Evolutionary conservation across 2,888 invertebrate genomes (phyloP).

Genomic region (Heteropelma amictum): DNA sequence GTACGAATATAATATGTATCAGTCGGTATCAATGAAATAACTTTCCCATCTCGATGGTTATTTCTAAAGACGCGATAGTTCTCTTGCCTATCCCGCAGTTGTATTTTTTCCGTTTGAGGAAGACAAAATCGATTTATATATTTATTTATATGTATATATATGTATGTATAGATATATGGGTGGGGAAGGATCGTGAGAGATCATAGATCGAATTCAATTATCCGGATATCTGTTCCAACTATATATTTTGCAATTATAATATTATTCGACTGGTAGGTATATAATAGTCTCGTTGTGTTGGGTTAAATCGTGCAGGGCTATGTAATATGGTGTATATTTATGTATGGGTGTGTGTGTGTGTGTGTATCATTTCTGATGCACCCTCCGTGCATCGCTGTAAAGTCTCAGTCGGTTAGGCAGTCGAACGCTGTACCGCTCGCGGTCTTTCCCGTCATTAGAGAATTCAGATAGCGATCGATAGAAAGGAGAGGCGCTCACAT

Average conservation of each 20-base stretch:
- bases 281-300: constrained; percentile 46
- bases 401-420: constrained; percentile 52
- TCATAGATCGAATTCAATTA: constrained; percentile 55
- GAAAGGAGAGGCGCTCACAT: constrained; percentile 49
- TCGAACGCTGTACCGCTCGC: constrained; percentile 42
- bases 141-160: too few species aligned
- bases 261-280: constrained; percentile 37
- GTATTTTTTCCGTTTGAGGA: too few species aligned
- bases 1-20: too few species aligned
- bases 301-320: constrained; percentile 42
- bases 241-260: constrained; percentile 58
- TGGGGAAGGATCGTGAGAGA: constrained; percentile 44
- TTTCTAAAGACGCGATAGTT: background rate
- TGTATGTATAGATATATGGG: constrained; percentile 20
- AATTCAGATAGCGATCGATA: constrained; percentile 55
- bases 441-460: constrained; percentile 55
- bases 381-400: constrained; percentile 46
- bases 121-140: too few species aligned
- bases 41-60: background rate
- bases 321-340: constrained; percentile 12
- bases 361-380: constrained; percentile 41
- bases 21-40: background rate
- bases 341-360: background rate
- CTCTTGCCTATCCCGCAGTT: too few species aligned
- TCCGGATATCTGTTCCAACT: constrained; percentile 45